Base-by-base conservation (phyloP, 1,140 invertebrate species). In the Drosophila tani region DNA sequence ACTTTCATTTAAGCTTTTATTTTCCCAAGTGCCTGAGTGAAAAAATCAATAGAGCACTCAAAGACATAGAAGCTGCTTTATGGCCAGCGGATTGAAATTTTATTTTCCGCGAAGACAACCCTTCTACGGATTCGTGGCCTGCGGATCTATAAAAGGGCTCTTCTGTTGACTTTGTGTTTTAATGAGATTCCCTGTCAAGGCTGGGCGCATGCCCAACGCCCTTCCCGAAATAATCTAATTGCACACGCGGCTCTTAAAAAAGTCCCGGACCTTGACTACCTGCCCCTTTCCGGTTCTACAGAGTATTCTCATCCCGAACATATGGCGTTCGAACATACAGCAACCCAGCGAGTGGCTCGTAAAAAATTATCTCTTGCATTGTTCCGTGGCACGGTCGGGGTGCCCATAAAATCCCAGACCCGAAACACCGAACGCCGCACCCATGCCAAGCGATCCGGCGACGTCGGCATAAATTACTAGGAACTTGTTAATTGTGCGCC, bases 401-500 rank as follows among this genome's bases (percentile, higher is more conserved):
- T 87, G 84, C 84, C 68, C 84, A 88, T 87, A 87, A 88, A 87
- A 87, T 87, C 83, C 71, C 81, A 70, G 62, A 43, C 62, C 57
- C 43, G 55, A 51, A 38, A 58, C 51, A 17, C 57, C 38, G 29
- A 46, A 77, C 40, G 9, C 32, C 32, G 7, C 8, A 32, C 32
- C 57, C 46, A 46, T 41, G 49, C 67, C 60, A 64, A 80, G 66
- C 60, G 50, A 78, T 41, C 58, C 60, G 74, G 60, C 73, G 79
- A 76, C 64, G 83, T 67, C 83, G 80, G 84, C 84, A 87, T 87
- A 87, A 87, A 87, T 87, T 84, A 87, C 84, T 81, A 65, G 84
- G 29, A 87, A 87, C 84, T 87, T 87, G 84, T 87, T 87, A 87
- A 87, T 87, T 88, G 84, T 88, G 80, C 81, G 84, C 84, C 69